These are phyloP conservation scores for Ornithorhynchus anatinus DNA, from an alignment of 2,113 vertebrate species.

Conservation along the genomic window DNA sequence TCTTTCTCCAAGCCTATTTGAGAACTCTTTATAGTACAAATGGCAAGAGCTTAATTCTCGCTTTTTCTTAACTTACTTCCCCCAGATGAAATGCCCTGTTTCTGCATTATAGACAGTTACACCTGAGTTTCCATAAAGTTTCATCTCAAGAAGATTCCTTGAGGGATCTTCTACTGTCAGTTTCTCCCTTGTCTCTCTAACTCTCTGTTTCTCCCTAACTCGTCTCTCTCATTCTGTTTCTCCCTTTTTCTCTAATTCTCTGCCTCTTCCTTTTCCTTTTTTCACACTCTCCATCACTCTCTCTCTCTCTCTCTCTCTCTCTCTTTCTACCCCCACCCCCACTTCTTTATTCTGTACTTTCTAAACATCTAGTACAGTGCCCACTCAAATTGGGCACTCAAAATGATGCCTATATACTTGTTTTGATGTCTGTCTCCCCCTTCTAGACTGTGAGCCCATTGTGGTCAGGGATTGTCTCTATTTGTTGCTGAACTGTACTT, in stretches of 20 bases:
- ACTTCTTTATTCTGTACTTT: not conserved
- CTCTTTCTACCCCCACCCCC: not conserved
- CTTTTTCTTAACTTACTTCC: not conserved
- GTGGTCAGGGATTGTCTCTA: too few relatives aligned
- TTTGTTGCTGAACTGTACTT: too few relatives aligned
- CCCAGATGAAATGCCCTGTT: conserved; percentile 1
- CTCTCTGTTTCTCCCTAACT: too few relatives aligned
- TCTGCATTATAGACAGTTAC: not conserved
- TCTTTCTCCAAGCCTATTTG: not conserved
- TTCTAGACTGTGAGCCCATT: too few relatives aligned
- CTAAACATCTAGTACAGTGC: too few relatives aligned
- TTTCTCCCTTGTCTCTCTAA: not conserved
- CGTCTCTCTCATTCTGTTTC: not conserved
- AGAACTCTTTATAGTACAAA: conserved; percentile 12
- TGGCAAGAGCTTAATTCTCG: not conserved
- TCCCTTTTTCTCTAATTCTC: not conserved
- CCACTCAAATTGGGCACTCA: too few relatives aligned
- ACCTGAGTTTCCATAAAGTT: not conserved
- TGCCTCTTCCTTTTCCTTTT: not conserved
- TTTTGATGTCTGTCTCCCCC: too few relatives aligned
- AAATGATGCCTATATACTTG: too few relatives aligned
- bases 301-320: not conserved
- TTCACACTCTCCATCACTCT: not conserved
- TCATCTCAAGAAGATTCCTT: not conserved
- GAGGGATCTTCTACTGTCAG: not conserved